A percentile compares a stretch with the other conserved stretches of the same genome.
phyloP scores from a whole-genome alignment of 2,113 vertebrate species.

The Mesembrinibis cayennensis region DNA sequence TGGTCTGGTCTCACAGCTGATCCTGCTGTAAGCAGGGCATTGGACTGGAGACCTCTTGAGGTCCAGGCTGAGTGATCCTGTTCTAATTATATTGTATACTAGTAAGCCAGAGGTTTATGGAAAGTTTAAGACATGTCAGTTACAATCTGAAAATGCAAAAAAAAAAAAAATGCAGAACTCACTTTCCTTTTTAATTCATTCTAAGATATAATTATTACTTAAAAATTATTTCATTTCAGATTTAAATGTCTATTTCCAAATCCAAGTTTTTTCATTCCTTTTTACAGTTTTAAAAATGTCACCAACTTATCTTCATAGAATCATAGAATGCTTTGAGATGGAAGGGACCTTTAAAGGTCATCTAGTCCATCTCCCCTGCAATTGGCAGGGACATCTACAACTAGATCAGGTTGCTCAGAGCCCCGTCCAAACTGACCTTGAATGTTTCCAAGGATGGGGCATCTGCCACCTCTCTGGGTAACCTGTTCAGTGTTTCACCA shows the following conservation, averaged over 20 bases:
- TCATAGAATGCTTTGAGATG: too few species aligned
- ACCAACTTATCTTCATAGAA: background rate
- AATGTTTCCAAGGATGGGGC: too few species aligned
- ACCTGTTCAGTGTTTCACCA: too few species aligned
- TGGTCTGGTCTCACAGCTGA: background rate
- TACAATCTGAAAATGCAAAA: background rate
- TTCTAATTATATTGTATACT: background rate
- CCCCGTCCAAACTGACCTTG: too few species aligned
- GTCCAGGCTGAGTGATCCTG: background rate
- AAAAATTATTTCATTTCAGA: background rate
- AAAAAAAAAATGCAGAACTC: background rate
- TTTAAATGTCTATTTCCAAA: background rate
- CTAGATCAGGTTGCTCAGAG: too few species aligned
- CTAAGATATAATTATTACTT: background rate
- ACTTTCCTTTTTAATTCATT: background rate
- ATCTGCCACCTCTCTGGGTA: too few species aligned
- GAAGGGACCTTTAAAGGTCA: too few species aligned
- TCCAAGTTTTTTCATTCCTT: background rate
- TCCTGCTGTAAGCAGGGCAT: background rate
- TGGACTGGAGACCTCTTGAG: background rate
- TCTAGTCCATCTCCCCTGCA: too few species aligned
- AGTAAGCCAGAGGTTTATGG: background rate
- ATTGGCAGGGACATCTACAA: too few species aligned
- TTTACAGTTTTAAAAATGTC: background rate
- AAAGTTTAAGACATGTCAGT: background rate